Base-by-base conservation (phyloP, 2,888 invertebrate species). In the Girardia tigrina region DNA sequence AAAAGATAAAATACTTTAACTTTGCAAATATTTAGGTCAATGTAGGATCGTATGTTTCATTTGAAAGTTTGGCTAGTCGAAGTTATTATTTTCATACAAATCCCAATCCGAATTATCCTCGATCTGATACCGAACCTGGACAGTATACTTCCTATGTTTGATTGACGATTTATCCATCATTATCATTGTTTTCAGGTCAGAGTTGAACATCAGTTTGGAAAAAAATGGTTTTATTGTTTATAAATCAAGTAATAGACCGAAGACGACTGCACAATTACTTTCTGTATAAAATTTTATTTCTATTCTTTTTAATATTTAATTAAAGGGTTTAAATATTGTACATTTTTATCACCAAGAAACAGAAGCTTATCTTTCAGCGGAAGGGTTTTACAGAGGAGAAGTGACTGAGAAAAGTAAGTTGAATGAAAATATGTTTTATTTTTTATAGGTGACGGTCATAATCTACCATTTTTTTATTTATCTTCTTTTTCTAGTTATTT, bases 301-400 rank as follows among this genome's bases (percentile, higher is more conserved):
- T 12, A 36, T 36, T 12, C 8, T 36, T 36, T 36, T 12, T 36
- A 16, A 36, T 12, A 8, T 36, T 8, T 12, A 8, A 28, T 27
- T 28, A 0, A 20, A 75, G 75, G 75, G 75, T 8, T 29, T 75
- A 16, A 36, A 75, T 14, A 28, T 72, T 29, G 74, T 75, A 14
- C 75, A 74, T 26, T 71, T 75, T 29, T 75, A 74, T 71, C 75
- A 75, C 29, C 71, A 71, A 42, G 75, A 75, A 28, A 42, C 42
- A n/a, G 36, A 70, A 14, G 75, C 36, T 0, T 74, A 75, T 26
- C n/a, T 75, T 26, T 42, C 75, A 1, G 75, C 75, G n/a, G 75
- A 75, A 28, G 75, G 75, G 16, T 73, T 16, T 26, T 75, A 8
- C 27, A 76, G 36, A 26, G 71, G 72, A 8, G 72, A 72, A 4